Evolutionary conservation across 2,113 vertebrate species (phyloP).

Genomic region (Piaya cayana): DNA sequence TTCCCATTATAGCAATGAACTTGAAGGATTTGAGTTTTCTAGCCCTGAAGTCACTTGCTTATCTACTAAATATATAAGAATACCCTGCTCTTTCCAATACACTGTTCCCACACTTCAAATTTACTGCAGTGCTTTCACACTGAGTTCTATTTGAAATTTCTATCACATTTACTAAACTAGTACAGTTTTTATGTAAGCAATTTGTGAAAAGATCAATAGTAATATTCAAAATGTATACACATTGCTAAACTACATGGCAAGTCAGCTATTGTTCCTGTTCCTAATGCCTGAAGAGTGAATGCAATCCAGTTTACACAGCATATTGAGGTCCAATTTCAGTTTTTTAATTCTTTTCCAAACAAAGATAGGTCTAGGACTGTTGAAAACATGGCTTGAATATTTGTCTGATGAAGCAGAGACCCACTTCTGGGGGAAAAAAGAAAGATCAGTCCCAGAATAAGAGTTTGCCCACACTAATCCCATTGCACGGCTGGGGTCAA

Average conservation of each 20-base stretch:
- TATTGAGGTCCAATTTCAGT: background rate
- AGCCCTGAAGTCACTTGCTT: background rate
- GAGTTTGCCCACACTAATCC: slow-evolving; percentile 7
- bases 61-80: background rate
- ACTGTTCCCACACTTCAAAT: background rate
- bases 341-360: background rate
- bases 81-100: background rate
- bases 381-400: background rate
- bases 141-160: background rate
- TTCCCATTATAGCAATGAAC: background rate
- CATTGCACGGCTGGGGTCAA: background rate
- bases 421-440: background rate
- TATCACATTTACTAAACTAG: background rate
- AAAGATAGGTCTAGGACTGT: background rate
- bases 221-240: background rate
- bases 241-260: background rate
- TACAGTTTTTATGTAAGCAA: background rate
- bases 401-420: background rate
- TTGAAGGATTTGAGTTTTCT: background rate
- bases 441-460: background rate
- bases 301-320: background rate
- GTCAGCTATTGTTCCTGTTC: background rate
- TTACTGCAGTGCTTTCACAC: background rate
- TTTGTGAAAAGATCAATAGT: background rate
- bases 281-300: background rate